phyloP scores from a whole-genome alignment of 1,140 invertebrate species.

The Drosophila fuyamai region DNA sequence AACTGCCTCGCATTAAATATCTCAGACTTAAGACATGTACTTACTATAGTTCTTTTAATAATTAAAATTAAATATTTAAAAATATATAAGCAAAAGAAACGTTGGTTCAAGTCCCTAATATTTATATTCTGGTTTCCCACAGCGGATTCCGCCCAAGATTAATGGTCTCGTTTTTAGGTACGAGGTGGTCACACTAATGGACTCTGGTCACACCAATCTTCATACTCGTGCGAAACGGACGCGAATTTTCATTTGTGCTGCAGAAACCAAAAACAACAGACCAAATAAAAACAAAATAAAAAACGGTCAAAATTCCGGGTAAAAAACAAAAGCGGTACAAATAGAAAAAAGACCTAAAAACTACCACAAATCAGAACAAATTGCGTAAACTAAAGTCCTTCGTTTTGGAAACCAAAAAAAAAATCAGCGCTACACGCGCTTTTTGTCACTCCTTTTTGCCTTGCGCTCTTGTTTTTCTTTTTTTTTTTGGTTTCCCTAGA shows the following conservation, averaged over 20 bases:
- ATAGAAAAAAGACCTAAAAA: not conserved
- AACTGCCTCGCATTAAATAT: no score
- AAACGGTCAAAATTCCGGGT: slow-evolving; percentile 5
- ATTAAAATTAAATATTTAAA: no score
- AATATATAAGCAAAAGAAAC: no score
- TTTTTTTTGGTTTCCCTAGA: slow-evolving; percentile 25
- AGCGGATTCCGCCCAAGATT: not conserved
- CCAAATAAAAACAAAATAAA: slow-evolving; percentile 13
- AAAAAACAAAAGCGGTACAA: no score
- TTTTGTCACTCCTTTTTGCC: slow-evolving; percentile 6
- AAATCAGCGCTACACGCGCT: slow-evolving; percentile 9
- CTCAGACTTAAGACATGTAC: no score
- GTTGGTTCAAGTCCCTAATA: not conserved
- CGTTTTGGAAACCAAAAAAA: not conserved
- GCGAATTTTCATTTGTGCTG: slow-evolving; percentile 3
- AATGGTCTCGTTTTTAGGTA: no score
- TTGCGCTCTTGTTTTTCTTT: slow-evolving; percentile 37
- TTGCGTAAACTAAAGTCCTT: not conserved
- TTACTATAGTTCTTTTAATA: no score
- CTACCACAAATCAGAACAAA: not conserved
- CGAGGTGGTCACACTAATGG: not conserved
- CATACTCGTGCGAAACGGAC: slow-evolving; percentile 5
- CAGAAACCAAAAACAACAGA: slow-evolving; percentile 12
- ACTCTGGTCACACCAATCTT: not conserved
- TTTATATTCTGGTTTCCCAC: no score